phyloP scores from a whole-genome alignment of 37 sponge, comb jelly and placozoan genomes.

The Spongia lamella region DNA sequence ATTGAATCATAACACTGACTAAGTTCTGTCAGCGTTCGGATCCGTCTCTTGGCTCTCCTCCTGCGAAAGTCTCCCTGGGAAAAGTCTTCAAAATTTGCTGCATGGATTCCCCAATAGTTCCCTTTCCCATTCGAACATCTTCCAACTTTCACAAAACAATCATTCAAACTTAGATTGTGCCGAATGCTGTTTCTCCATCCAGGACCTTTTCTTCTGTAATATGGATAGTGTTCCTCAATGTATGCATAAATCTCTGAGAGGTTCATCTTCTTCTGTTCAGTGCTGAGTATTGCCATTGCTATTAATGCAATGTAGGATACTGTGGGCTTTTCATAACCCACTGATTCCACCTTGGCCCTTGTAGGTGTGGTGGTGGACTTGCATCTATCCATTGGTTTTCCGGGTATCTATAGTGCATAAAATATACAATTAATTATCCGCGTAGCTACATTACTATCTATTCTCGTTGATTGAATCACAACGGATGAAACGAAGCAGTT shows the following conservation, averaged over 20 bases:
- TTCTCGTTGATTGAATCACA: neutral
- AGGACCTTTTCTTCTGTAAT: constrained; percentile 42
- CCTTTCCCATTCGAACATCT: constrained; percentile 71
- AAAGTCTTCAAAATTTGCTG: constrained; percentile 75
- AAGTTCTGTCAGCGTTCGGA: neutral
- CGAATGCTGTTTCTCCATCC: constrained; percentile 81
- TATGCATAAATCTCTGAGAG: constrained; percentile 68
- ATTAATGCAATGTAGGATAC: constrained; percentile 72
- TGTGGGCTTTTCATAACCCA: constrained; percentile 18
- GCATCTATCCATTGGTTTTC: neutral
- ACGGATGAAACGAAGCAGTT: neutral
- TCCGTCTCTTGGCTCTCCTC: constrained; percentile 15
- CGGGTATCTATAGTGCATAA: neutral
- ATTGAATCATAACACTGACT: neutral
- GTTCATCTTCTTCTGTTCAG: constrained; percentile 34
- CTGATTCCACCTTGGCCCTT: neutral
- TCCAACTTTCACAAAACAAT: constrained; percentile 69
- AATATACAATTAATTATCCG: too few species aligned
- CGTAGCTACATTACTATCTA: neutral
- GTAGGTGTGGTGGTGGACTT: neutral
- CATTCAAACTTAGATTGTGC: constrained; percentile 78
- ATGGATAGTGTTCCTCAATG: constrained; percentile 42
- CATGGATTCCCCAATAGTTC: constrained; percentile 80
- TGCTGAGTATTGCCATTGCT: constrained; percentile 68
- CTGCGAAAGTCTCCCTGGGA: constrained; percentile 49